These are phyloP conservation scores for Nycticryphes semicollaris DNA, from an alignment of 2,113 vertebrate species.

Conservation along the genomic window DNA sequence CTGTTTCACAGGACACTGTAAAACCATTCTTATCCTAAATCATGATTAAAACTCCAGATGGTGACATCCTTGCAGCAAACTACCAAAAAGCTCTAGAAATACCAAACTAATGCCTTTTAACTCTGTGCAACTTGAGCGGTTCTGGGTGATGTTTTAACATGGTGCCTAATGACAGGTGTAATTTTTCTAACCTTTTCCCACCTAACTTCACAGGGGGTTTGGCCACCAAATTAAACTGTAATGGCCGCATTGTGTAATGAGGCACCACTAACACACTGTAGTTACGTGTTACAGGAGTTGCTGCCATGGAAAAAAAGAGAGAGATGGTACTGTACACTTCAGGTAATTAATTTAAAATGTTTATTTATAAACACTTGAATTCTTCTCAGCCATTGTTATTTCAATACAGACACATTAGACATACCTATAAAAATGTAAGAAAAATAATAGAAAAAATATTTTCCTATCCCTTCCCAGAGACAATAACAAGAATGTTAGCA, in stretches of 20 bases:
- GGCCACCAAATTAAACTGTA: neutral
- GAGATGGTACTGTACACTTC: neutral
- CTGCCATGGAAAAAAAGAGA: neutral
- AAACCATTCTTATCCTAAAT: neutral
- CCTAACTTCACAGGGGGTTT: neutral
- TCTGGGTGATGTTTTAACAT: neutral
- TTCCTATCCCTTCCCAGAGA: neutral
- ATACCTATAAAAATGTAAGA: neutral
- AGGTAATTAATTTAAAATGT: neutral
- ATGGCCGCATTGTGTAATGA: neutral
- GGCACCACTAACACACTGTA: neutral
- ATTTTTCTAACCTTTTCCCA: neutral
- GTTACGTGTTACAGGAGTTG: neutral
- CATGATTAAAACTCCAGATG: neutral
- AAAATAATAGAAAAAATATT: neutral
- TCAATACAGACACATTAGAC: neutral
- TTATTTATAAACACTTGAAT: neutral
- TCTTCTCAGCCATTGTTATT: neutral
- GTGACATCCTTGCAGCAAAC: neutral
- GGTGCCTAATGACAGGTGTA: neutral
- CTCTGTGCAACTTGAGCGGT: neutral
- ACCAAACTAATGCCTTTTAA: neutral
- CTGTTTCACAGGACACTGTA: neutral
- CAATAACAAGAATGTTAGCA: neutral
- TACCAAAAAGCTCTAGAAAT: neutral